Conservation (phyloP, 2,888 invertebrate genomes). For the Deroplatys truncata region DNA sequence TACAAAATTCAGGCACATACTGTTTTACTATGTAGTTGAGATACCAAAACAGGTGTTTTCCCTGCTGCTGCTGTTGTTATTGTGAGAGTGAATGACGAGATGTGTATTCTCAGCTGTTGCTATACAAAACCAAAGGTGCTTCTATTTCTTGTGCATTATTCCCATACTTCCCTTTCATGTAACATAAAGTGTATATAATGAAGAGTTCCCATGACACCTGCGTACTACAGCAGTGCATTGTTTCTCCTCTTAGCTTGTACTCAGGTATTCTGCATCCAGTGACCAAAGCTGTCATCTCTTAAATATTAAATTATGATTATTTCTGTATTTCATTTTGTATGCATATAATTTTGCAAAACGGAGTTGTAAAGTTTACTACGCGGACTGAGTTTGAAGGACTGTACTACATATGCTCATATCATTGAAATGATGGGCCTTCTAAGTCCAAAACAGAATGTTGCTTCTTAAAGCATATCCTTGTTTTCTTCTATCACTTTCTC, state of each 20-base stretch:
- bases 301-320: too few species aligned
- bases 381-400: background rate
- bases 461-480: too few species aligned
- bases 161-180: background rate
- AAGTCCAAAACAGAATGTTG: too few species aligned
- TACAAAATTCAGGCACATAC: background rate
- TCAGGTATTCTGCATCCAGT: background rate
- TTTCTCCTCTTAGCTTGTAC: background rate
- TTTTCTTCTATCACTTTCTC: too few species aligned
- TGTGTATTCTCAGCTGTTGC: background rate
- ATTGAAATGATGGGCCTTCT: too few species aligned
- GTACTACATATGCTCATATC: too few species aligned
- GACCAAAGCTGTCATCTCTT: background rate
- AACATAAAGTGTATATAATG: background rate
- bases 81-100: background rate
- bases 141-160: background rate
- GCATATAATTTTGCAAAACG: background rate
- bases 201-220: background rate
- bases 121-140: slow-evolving; percentile 20
- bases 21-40: too few species aligned
- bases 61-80: background rate
- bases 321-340: too few species aligned
- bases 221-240: background rate
- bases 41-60: background rate
- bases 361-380: background rate